Percentiles rank a stretch among this genome's conserved stretches.
Conservation (phyloP, 1,140 invertebrate species). For the Periplaneta americana region DNA sequence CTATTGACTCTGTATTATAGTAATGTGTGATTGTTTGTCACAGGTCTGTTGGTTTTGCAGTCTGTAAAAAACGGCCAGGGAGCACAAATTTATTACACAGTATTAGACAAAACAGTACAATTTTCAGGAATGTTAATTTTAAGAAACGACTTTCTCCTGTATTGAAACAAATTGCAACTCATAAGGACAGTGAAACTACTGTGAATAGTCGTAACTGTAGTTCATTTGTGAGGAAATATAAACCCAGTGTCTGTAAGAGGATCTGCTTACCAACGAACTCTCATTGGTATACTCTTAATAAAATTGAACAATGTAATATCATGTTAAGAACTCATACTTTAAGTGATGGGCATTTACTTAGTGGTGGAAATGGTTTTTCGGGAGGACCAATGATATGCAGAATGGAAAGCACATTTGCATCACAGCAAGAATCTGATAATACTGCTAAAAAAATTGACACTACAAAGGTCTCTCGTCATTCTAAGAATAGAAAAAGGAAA, state of each 20-base stretch:
- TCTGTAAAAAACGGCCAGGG: not conserved
- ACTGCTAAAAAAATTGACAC: not conserved
- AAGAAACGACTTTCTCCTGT: not conserved
- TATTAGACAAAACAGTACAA: not conserved
- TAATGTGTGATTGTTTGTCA: not conserved
- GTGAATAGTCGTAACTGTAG: too few relatives aligned
- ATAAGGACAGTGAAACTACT: not conserved
- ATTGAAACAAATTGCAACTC: not conserved
- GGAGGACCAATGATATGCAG: not conserved
- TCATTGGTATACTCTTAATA: too few relatives aligned
- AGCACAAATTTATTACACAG: too few relatives aligned
- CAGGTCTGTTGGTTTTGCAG: not conserved
- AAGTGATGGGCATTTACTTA: not conserved
- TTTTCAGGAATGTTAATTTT: not conserved
- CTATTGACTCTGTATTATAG: not conserved
- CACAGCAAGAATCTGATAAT: not conserved
- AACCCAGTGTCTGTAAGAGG: too few relatives aligned
- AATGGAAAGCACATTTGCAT: not conserved
- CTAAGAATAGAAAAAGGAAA: not conserved
- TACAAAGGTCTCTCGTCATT: not conserved
- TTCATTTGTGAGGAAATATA: too few relatives aligned
- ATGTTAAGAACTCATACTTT: not conserved
- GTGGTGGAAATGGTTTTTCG: not conserved
- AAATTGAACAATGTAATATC: not conserved
- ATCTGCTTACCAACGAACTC: too few relatives aligned